Conservation (phyloP, 2,888 invertebrate species). For the Xestobium rufovillosum region DNA sequence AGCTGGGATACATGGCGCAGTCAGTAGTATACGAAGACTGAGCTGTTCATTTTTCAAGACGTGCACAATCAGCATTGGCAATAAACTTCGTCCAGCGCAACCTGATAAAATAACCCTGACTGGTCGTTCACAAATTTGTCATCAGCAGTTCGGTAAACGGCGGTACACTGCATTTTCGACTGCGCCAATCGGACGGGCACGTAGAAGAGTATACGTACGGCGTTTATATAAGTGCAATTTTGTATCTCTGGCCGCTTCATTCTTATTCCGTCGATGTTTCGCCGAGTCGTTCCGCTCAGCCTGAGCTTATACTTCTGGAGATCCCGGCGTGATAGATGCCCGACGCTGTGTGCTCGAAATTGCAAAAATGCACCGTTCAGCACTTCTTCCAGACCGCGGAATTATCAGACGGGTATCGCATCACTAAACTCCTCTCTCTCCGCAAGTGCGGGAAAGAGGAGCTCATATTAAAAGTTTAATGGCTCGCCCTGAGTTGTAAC, state of each 20-base stretch:
- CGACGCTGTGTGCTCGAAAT: constrained; percentile 33
- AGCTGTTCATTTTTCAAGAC: too few relatives aligned
- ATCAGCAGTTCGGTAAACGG: too few relatives aligned
- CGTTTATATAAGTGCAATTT: constrained; percentile 32
- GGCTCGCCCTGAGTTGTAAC: constrained; percentile 12
- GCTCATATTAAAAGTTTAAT: constrained; percentile 18
- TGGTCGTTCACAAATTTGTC: too few relatives aligned
- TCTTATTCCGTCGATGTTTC: constrained; percentile 34
- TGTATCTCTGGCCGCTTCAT: constrained; percentile 30
- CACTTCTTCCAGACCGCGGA: constrained; percentile 26
- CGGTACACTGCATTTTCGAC: constrained; percentile 16
- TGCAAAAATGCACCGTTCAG: constrained; percentile 37
- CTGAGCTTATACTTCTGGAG: constrained; percentile 34
- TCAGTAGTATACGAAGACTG: too few relatives aligned
- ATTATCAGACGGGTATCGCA: constrained; percentile 20
- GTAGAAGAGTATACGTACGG: constrained; percentile 24
- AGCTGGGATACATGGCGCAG: too few relatives aligned
- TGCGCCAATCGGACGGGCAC: constrained; percentile 20
- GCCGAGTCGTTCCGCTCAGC: constrained; percentile 31
- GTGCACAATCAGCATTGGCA: too few relatives aligned
- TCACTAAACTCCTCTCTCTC: constrained; percentile 10
- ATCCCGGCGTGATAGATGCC: constrained; percentile 36
- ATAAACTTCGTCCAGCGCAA: too few relatives aligned
- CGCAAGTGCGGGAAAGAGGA: constrained; percentile 3
- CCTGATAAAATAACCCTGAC: too few relatives aligned